A percentile compares a stretch with the other conserved stretches of the same genome.
Conservation (phyloP, 1,140 invertebrate species). For the Drosophila biarmipes region DNA sequence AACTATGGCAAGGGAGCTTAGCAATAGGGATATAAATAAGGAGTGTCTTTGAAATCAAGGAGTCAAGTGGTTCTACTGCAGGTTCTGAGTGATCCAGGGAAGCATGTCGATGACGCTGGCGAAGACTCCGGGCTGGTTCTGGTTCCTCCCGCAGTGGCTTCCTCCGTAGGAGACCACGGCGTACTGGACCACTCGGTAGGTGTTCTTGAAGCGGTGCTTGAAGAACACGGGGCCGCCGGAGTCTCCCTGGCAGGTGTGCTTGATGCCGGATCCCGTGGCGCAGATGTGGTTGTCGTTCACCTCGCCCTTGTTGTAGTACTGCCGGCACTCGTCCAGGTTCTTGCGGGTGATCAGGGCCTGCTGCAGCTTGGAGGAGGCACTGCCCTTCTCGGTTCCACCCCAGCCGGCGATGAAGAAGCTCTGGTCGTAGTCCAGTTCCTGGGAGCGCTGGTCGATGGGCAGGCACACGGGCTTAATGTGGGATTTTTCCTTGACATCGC, state of each 20-base stretch:
- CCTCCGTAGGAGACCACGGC: slow-evolving; percentile 70
- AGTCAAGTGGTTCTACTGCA: slow-evolving; percentile 44
- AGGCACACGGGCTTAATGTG: slow-evolving; percentile 76
- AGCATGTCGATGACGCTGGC: slow-evolving; percentile 74
- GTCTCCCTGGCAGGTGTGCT: slow-evolving; percentile 89
- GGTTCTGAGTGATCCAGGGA: slow-evolving; percentile 79
- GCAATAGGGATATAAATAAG: slow-evolving; percentile 31
- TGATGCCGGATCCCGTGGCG: slow-evolving; percentile 87
- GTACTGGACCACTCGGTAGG: slow-evolving; percentile 66
- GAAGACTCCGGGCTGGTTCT: slow-evolving; percentile 71
- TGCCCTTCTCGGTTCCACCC: slow-evolving; percentile 57
- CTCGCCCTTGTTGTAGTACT: slow-evolving; percentile 42
- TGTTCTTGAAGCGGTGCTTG: slow-evolving; percentile 40
- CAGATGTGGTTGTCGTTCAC: slow-evolving; percentile 86
- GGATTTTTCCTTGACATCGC: slow-evolving; percentile 37
- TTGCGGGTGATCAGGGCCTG: slow-evolving; percentile 49
- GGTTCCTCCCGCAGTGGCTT: slow-evolving; percentile 41
- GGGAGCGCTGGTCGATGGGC: slow-evolving; percentile 49
- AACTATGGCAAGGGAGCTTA: slow-evolving; percentile 55
- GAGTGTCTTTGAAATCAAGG: not conserved
- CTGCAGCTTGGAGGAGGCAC: slow-evolving; percentile 30
- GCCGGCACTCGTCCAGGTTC: slow-evolving; percentile 44
- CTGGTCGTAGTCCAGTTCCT: slow-evolving; percentile 45
- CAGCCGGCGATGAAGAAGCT: slow-evolving; percentile 73
- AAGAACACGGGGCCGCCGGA: slow-evolving; percentile 89